Evolutionary conservation across 2,113 vertebrate genomes (phyloP).

Genomic region (Meriones unguiculatus): DNA sequence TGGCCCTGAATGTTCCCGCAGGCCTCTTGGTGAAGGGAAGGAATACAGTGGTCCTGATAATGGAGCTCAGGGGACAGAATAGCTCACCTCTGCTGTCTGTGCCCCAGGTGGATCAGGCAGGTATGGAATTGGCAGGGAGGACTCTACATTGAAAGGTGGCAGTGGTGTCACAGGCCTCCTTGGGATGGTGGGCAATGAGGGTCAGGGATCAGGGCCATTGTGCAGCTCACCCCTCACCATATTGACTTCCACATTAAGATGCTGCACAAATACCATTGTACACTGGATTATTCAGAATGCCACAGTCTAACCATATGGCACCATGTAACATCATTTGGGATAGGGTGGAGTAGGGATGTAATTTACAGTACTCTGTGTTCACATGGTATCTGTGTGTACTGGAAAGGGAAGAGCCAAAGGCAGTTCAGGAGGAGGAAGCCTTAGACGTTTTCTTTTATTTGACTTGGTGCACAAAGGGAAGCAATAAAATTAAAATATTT

Average conservation of each 20-base stretch:
- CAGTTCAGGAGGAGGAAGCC: not conserved
- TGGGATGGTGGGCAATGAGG: too few relatives aligned
- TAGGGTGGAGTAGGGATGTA: not conserved
- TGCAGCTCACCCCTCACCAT: too few relatives aligned
- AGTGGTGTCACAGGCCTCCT: too few relatives aligned
- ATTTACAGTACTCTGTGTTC: not conserved
- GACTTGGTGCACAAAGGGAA: not conserved
- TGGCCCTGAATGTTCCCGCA: too few relatives aligned
- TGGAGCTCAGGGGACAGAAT: too few relatives aligned
- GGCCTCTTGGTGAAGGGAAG: too few relatives aligned
- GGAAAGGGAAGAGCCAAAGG: not conserved
- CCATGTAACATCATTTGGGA: not conserved
- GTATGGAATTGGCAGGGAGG: too few relatives aligned
- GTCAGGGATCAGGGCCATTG: too few relatives aligned
- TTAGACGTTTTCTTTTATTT: not conserved
- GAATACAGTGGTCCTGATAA: too few relatives aligned
- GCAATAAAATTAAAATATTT: not conserved
- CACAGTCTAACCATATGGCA: not conserved
- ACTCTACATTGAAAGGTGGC: too few relatives aligned
- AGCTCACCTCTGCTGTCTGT: too few relatives aligned
- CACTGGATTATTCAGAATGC: not conserved
- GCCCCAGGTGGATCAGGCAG: too few relatives aligned
- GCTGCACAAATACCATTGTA: not conserved
- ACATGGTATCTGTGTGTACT: not conserved
- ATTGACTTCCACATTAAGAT: not conserved